Evolutionary conservation across 2,888 invertebrate species (phyloP).

Genomic region (Drosophila percnosoma): DNA sequence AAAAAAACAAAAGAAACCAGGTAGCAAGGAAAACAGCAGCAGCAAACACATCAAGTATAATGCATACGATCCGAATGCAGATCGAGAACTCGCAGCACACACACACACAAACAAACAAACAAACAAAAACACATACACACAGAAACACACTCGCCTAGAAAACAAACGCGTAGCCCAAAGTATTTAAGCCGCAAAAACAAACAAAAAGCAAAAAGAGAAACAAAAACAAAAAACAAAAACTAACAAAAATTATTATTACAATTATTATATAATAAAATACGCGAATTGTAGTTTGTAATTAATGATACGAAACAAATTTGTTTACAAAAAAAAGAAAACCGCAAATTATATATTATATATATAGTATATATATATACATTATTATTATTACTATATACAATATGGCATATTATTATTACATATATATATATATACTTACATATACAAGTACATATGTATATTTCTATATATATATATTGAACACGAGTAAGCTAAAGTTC

Average conservation of each 20-base stretch:
- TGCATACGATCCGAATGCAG: slow-evolving; percentile 28
- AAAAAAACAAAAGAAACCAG: neutral
- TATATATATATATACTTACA: slow-evolving; percentile 62
- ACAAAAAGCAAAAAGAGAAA: slow-evolving; percentile 38
- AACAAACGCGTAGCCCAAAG: slow-evolving; percentile 67
- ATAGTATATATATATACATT: slow-evolving; percentile 57
- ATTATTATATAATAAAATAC: slow-evolving; percentile 62
- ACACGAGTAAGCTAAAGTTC: slow-evolving; percentile 56
- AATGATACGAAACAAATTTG: slow-evolving; percentile 73
- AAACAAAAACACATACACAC: neutral
- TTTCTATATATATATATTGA: slow-evolving; percentile 27
- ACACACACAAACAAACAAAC: slow-evolving; percentile 16
- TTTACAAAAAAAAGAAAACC: slow-evolving; percentile 67
- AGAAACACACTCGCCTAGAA: slow-evolving; percentile 54
- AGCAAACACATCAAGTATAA: slow-evolving; percentile 14
- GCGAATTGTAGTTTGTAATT: slow-evolving; percentile 80
- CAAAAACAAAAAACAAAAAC: slow-evolving; percentile 41
- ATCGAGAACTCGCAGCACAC: slow-evolving; percentile 30
- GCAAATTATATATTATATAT: slow-evolving; percentile 73
- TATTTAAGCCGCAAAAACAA: slow-evolving; percentile 79
- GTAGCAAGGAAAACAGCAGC: neutral
- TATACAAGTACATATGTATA: slow-evolving; percentile 38
- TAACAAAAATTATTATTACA: slow-evolving; percentile 70
- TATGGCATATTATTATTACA: slow-evolving; percentile 75
- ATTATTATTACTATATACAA: slow-evolving; percentile 78